A percentile compares a stretch with the other conserved stretches of the same genome.
These are phyloP conservation scores for Jaculus jaculus DNA, from an alignment of 2,113 vertebrate species.

Conservation along the genomic window DNA sequence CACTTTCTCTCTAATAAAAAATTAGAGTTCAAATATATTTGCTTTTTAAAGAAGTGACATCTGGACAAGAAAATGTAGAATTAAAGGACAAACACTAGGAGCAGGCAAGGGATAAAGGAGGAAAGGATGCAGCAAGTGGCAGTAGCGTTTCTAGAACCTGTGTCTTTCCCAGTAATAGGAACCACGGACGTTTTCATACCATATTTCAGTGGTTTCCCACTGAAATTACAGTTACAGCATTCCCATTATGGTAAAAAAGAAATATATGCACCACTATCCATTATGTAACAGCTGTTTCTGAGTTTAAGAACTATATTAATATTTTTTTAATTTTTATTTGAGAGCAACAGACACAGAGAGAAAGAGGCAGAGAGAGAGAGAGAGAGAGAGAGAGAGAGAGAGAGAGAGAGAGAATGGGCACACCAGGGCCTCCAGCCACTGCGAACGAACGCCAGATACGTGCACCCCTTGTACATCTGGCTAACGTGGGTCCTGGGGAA, in stretches of 20 bases:
- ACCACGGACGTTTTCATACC: background rate
- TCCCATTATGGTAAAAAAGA: background rate
- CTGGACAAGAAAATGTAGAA: background rate
- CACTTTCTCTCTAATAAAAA: no score
- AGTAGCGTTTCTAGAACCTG: background rate
- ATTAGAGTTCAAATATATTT: background rate
- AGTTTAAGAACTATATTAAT: background rate
- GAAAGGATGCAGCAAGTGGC: background rate
- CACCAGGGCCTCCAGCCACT: no score
- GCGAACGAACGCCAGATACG: no score
- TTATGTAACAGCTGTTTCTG: background rate
- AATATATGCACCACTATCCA: background rate
- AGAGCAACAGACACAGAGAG: no score
- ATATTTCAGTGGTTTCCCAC: background rate
- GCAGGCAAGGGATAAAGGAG: no score
- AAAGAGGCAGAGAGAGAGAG: no score
- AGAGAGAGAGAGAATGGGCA: no score
- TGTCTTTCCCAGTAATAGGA: background rate
- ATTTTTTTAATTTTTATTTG: no score
- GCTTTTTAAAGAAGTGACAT: background rate
- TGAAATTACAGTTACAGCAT: background rate
- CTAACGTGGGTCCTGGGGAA: no score
- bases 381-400: no score
- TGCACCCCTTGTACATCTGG: no score
- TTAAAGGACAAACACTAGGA: background rate